These are phyloP conservation scores for Ophiodon elongatus DNA, from an alignment of 2,113 vertebrate species.

Conservation along the genomic window DNA sequence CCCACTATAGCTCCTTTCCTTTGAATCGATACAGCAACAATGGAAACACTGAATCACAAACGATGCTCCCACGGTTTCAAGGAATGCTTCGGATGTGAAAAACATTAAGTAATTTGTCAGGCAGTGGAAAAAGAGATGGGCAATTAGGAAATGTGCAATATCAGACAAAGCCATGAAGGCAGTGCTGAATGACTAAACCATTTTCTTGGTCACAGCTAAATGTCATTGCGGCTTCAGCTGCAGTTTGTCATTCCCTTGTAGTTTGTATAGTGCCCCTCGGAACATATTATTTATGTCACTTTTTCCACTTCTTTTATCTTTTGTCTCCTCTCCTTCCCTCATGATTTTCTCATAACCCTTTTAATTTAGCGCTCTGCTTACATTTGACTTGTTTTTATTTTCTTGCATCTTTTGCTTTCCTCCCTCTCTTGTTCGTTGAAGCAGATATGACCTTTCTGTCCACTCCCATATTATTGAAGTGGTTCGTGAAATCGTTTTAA, in stretches of 20 bases:
- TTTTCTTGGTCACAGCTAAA: conserved; percentile 57
- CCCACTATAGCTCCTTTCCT: not conserved
- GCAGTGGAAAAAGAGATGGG: conserved; percentile 39
- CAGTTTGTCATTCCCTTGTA: conserved; percentile 47
- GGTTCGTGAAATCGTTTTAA: conserved; percentile 53
- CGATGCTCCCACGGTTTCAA: conserved; percentile 29
- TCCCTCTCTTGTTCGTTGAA: conserved; percentile 13
- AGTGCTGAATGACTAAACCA: conserved; percentile 53
- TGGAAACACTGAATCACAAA: conserved; percentile 40
- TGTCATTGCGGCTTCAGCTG: conserved; percentile 43
- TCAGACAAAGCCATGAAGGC: conserved; percentile 45
- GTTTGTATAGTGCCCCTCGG: conserved; percentile 14
- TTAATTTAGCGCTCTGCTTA: not conserved
- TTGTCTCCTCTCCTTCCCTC: not conserved
- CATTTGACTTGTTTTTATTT: conserved; percentile 31
- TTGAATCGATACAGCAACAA: conserved; percentile 22
- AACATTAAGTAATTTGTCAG: conserved; percentile 44
- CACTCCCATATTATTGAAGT: conserved; percentile 35
- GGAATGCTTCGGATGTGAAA: conserved; percentile 54
- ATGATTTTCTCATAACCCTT: not conserved
- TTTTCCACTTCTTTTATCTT: conserved; percentile 37
- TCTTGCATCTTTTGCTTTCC: not conserved
- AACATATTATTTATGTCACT: conserved; percentile 29
- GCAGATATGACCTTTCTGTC: conserved; percentile 11
- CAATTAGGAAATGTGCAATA: conserved; percentile 41